A percentile compares a stretch with the other conserved stretches of the same genome.
Conservation (phyloP, 2,888 invertebrate species). For the Heliconius hortense region DNA sequence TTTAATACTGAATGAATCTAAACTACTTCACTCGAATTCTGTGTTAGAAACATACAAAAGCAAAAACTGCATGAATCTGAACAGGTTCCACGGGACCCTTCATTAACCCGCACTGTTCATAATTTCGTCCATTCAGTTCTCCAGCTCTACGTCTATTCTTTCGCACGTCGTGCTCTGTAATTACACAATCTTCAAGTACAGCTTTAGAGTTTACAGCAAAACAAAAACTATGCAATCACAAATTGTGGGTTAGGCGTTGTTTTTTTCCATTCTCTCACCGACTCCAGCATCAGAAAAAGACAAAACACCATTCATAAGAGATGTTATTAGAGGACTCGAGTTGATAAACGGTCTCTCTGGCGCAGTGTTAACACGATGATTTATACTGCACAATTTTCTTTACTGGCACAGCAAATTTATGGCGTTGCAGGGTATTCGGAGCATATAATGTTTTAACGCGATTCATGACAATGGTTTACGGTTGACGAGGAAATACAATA, state of each 20-base stretch:
- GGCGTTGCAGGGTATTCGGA: slow-evolving; percentile 58
- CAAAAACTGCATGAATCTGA: not conserved
- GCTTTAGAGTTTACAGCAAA: slow-evolving; percentile 14
- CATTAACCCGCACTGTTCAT: slow-evolving; percentile 22
- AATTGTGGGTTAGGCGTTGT: slow-evolving; percentile 13
- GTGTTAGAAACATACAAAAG: not conserved
- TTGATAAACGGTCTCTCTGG: slow-evolving; percentile 71
- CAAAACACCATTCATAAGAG: slow-evolving; percentile 50
- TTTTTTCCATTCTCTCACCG: slow-evolving; percentile 28
- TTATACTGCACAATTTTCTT: slow-evolving; percentile 76
- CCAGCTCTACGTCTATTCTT: slow-evolving; percentile 12
- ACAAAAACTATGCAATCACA: slow-evolving; percentile 24
- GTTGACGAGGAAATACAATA: slow-evolving; percentile 30
- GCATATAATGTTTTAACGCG: slow-evolving; percentile 52
- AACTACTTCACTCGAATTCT: not conserved
- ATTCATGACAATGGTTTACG: slow-evolving; percentile 42
- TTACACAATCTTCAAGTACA: slow-evolving; percentile 23
- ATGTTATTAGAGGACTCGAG: slow-evolving; percentile 64
- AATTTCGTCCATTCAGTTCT: slow-evolving; percentile 27
- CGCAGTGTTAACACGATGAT: slow-evolving; percentile 72
- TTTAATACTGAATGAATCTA: not conserved
- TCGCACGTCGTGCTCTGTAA: slow-evolving; percentile 15
- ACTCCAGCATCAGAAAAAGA: slow-evolving; percentile 34
- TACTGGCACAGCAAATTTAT: slow-evolving; percentile 72
- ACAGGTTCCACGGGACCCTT: slow-evolving; percentile 10